Conservation (phyloP, 2,888 invertebrate species). For the Timema cristinae region DNA sequence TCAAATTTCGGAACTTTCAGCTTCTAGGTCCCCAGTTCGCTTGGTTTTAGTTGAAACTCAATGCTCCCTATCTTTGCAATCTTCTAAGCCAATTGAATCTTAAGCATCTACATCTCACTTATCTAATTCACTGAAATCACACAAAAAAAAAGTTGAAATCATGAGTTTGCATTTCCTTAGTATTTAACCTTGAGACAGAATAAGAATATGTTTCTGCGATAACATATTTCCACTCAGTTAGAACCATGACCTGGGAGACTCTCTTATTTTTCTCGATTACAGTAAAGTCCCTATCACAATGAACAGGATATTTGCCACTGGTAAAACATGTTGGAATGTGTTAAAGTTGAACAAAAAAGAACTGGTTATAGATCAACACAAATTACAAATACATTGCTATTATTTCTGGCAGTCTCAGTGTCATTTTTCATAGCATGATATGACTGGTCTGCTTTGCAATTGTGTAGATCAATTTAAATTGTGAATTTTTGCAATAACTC, state of each 20-base stretch:
- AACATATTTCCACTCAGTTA: not conserved
- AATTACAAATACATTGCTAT: not conserved
- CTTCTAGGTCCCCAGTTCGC: too few relatives aligned
- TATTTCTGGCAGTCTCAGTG: conserved; percentile 5
- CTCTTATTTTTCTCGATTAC: conserved; percentile 4
- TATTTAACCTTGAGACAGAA: not conserved
- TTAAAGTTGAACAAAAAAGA: conserved; percentile 9
- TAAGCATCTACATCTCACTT: too few relatives aligned
- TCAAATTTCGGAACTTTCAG: too few relatives aligned
- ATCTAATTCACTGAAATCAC: too few relatives aligned
- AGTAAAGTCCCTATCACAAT: conserved; percentile 1
- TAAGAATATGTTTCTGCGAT: not conserved
- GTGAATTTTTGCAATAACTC: not conserved
- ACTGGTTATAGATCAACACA: conserved; percentile 19
- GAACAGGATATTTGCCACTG: conserved; percentile 9
- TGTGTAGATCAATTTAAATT: not conserved
- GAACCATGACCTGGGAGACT: conserved; percentile 6
- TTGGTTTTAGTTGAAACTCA: too few relatives aligned
- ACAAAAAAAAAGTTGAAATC: too few relatives aligned
- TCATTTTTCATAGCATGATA: not conserved
- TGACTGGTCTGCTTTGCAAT: conserved; percentile 16
- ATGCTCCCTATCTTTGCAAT: too few relatives aligned
- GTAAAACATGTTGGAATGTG: conserved; percentile 13
- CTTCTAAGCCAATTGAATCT: too few relatives aligned
- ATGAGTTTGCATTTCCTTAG: too few relatives aligned